Percentiles rank a stretch among this genome's conserved stretches.
Evolutionary conservation across 37 sponge, comb jelly and placozoan genomes (phyloP).

Genomic region (Ephydatia muelleri): DNA sequence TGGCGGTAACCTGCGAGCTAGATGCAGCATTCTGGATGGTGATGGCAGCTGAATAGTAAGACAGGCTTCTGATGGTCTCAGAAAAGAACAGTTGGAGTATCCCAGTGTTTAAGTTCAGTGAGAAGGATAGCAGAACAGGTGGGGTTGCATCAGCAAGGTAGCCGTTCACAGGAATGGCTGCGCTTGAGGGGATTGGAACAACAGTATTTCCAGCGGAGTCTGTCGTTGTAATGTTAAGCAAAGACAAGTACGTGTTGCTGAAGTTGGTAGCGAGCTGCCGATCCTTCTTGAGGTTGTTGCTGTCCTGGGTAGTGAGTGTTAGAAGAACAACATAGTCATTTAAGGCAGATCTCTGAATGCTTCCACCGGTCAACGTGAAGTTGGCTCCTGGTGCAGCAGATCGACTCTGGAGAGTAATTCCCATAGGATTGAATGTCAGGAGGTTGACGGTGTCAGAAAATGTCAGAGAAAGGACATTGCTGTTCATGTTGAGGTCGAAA

Average conservation of each 20-base stretch:
- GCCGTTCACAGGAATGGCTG: conserved; percentile 12
- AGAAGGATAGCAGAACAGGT: conserved; percentile 57
- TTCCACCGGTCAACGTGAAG: conserved; percentile 66
- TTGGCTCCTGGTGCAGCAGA: conserved; percentile 3
- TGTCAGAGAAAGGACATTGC: conserved; percentile 51
- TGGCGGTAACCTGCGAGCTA: neutral
- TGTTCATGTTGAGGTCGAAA: conserved; percentile 73
- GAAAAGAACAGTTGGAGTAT: conserved; percentile 65
- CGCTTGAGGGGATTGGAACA: conserved; percentile 12
- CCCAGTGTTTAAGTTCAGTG: conserved; percentile 73
- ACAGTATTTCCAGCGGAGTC: conserved; percentile 73
- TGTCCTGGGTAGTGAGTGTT: conserved; percentile 50
- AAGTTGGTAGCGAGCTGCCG: conserved; percentile 46
- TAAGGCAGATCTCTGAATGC: conserved; percentile 21
- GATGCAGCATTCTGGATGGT: conserved; percentile 48
- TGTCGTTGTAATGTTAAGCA: conserved; percentile 42
- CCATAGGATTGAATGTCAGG: conserved; percentile 64
- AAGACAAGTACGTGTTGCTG: conserved; percentile 53
- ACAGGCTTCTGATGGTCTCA: conserved; percentile 73
- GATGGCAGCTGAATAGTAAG: conserved; percentile 52
- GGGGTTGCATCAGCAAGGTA: conserved; percentile 51
- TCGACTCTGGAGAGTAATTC: conserved; percentile 71
- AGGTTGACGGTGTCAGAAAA: conserved; percentile 84
- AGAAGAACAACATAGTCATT: conserved; percentile 45
- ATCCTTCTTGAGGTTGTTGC: conserved; percentile 79